These are phyloP conservation scores for Gymnodraco acuticeps DNA, from an alignment of 2,797 vertebrate genomes.

Conservation along the genomic window DNA sequence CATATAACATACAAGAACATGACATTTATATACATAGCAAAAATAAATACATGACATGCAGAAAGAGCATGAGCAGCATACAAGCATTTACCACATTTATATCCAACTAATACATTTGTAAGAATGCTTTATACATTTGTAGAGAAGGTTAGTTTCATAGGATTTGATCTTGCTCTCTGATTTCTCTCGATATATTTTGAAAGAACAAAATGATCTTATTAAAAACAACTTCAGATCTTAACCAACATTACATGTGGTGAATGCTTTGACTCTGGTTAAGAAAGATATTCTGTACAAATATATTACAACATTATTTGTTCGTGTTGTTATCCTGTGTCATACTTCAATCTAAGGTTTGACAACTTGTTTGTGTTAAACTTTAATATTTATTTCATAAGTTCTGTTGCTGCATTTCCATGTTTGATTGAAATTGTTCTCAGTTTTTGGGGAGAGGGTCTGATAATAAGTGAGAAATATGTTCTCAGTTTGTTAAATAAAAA, in stretches of 20 bases:
- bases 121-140: neutral
- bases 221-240: constrained; percentile 2
- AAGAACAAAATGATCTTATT: neutral
- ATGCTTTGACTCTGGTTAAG: neutral
- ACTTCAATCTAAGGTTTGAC: neutral
- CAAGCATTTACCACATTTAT: too few relatives aligned
- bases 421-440: neutral
- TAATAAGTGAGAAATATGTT: neutral
- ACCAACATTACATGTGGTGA: neutral
- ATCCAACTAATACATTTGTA: too few relatives aligned
- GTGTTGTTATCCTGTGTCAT: neutral
- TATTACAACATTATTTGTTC: too few relatives aligned
- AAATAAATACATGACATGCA: too few relatives aligned
- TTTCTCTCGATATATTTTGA: neutral
- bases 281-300: too few relatives aligned
- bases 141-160: neutral
- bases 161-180: neutral
- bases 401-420: neutral
- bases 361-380: neutral
- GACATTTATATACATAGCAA: too few relatives aligned
- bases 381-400: neutral
- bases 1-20: too few relatives aligned
- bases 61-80: too few relatives aligned
- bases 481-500: neutral
- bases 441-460: neutral